Evolutionary conservation across 2,113 vertebrate genomes (phyloP).

Genomic region (Epinephelus lanceolatus): DNA sequence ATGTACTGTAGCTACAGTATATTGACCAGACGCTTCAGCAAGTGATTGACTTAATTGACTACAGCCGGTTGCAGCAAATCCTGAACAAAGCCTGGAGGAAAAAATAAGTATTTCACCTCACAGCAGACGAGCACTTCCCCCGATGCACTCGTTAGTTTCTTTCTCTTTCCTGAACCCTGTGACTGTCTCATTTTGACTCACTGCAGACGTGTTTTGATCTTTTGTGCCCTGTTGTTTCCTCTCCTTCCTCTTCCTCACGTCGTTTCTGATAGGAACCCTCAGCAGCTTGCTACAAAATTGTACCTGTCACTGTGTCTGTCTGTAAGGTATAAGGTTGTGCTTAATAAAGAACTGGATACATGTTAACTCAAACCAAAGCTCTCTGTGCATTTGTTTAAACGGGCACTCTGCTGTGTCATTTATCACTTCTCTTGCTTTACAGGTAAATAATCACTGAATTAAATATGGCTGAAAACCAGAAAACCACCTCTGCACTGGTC

Average conservation of each 20-base stretch:
- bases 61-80: conserved; percentile 19
- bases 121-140: conserved; percentile 30
- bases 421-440: neutral
- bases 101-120: conserved; percentile 20
- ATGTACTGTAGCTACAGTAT: conserved; percentile 28
- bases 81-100: conserved; percentile 14
- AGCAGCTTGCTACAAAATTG: conserved; percentile 37
- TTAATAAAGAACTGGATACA: conserved; percentile 67
- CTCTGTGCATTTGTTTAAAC: conserved; percentile 19
- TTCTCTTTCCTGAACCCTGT: conserved; percentile 38
- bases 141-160: conserved; percentile 28
- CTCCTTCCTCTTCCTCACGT: conserved; percentile 38
- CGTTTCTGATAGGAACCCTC: conserved; percentile 36
- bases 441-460: neutral
- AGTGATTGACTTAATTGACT: conserved; percentile 35
- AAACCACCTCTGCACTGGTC: neutral
- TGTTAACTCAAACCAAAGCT: conserved; percentile 25
- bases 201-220: conserved; percentile 46
- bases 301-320: conserved; percentile 53
- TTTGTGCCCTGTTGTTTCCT: conserved; percentile 41
- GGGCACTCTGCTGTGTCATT: neutral
- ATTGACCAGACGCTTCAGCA: conserved; percentile 30
- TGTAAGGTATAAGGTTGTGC: conserved; percentile 26
- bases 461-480: neutral
- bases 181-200: conserved; percentile 40